Base-by-base conservation (phyloP, 2,888 invertebrate genomes). In the Euclidia mi region DNA sequence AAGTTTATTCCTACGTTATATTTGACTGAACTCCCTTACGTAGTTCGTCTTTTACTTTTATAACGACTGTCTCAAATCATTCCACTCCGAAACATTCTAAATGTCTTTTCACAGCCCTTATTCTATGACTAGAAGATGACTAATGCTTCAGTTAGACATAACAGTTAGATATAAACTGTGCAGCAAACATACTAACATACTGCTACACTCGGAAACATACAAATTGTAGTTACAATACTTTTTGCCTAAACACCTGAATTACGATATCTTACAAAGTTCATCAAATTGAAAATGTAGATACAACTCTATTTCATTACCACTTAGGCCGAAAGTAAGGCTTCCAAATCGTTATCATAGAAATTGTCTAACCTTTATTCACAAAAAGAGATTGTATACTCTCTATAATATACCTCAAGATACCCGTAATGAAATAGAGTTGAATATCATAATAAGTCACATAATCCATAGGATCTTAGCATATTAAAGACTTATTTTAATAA, bases 71-170 rank as follows among this genome's bases (percentile, higher is more conserved):
- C 50, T 60, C 52, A 34, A 41, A 57, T 40, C 47, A 59, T 57
- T 42, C 38, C 56, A 56, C 41, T 28, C 55, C 41, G 57, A 29
- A 56, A 67, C 64, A 65, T 67, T 58, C 67, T 70, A 65, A 70
- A 75, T 89, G 87, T 89, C 90, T 90, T 91, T 91, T 91, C 90
- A 91, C 90, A 92, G 89, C 91, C 90, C 86, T 89, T 85, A 84
- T 66, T 79, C 87, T 90, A 89, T 89, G 92, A 92, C 93, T 93
- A 93, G 92, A 89, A 77, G 76, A 75, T 78, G 85, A 87, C 82
- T 87, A 84, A 70, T 62, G 43, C 46, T 65, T 66, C 42, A 63
- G 25, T 62, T n/a, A 67, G 43, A 65, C 60, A 58, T 49, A 63
- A 58, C 52, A 32, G 12, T 20, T 32, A 49, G 25, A 17, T 38